Evolutionary conservation across 2,113 vertebrate species (phyloP).

Genomic region (Salvelinus namaycush): DNA sequence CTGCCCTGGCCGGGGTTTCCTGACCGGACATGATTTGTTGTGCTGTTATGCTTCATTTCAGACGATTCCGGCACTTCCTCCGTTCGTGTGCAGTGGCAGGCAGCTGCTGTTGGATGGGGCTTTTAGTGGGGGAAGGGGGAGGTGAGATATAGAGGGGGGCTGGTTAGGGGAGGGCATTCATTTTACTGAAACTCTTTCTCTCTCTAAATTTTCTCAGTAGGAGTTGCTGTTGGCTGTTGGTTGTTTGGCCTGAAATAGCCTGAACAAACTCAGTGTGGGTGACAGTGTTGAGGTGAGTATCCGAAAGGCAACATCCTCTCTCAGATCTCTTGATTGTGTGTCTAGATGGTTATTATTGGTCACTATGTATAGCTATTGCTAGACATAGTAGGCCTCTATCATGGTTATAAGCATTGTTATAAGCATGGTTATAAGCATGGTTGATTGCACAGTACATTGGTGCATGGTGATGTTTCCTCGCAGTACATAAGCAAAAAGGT

Average conservation of each 20-base stretch:
- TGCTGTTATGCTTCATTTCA: constrained; percentile 62
- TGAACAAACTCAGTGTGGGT: constrained; percentile 49
- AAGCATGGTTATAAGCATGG: too few relatives aligned
- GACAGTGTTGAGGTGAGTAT: constrained; percentile 50
- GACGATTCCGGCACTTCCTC: constrained; percentile 71
- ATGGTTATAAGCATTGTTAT: too few relatives aligned
- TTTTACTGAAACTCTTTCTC: constrained; percentile 40
- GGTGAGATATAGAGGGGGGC: constrained; percentile 32
- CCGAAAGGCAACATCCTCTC: constrained; percentile 8
- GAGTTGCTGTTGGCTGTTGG: not conserved
- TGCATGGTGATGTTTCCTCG: too few relatives aligned
- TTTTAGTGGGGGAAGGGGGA: not conserved
- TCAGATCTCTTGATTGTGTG: not conserved
- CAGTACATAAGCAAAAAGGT: too few relatives aligned
- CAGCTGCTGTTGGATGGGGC: constrained; percentile 59
- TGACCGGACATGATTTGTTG: constrained; percentile 48
- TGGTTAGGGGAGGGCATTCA: constrained; percentile 25
- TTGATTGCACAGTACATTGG: too few relatives aligned
- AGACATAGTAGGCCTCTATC: not conserved
- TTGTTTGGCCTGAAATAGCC: constrained; percentile 41
- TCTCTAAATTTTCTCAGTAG: constrained; percentile 41
- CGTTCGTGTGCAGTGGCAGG: constrained; percentile 54
- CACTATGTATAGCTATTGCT: not conserved
- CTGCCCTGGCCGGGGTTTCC: constrained; percentile 18
- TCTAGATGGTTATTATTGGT: not conserved